Evolutionary conservation across 1,140 invertebrate genomes (phyloP), one percentile per base, ranked within the genome.

Genomic region (Drosophila pectinifera): DNA sequence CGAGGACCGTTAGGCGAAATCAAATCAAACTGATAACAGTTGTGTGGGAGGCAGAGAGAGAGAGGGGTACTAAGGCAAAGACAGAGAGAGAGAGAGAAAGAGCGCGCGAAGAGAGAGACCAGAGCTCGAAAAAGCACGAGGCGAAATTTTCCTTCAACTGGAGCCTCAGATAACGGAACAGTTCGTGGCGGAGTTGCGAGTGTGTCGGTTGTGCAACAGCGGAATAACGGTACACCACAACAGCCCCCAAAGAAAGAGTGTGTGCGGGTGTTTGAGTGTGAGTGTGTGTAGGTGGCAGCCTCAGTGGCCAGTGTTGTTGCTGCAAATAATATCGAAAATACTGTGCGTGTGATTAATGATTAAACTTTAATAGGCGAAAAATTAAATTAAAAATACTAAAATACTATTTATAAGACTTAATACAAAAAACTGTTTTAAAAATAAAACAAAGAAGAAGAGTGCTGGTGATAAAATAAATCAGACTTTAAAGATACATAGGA

Each of bases 1-100:
- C 74, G 82, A 85, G 82, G 83, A 81, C 83, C 55, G 62, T 18
- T 24, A 24, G 39, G 59, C 77, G 72, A 77, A 84, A 86, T 88
- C 83, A 86, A 88, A 88, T 83, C 83, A 83, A 88, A 83, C 75
- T 86, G 83, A 88, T 86, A 88, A 86, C 75, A 76, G 73, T 20
- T 73, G 61, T 48, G 64, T 55, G 63, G 49, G 58, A 56, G 73
- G 42, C 10, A 34, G n/a, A 48, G 22, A 28, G 14, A 43, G 22
- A 28, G 14, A 43, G 38, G 53, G 31, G 56, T 61, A 48, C 58
- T 20, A 24, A 51, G 36, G 46, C 58, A 24, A 24, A 51, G 36
- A 16, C 7, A 54, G 28, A 42, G 22, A 59, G 34, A 16, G 39
- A 55, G 31, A 49, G 46, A 56, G 54, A 14, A n/a, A 16, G 54